Evolutionary conservation across 2,888 invertebrate species (phyloP), one percentile per base, ranked within the genome.

Genomic region (Ophion ventricosus): DNA sequence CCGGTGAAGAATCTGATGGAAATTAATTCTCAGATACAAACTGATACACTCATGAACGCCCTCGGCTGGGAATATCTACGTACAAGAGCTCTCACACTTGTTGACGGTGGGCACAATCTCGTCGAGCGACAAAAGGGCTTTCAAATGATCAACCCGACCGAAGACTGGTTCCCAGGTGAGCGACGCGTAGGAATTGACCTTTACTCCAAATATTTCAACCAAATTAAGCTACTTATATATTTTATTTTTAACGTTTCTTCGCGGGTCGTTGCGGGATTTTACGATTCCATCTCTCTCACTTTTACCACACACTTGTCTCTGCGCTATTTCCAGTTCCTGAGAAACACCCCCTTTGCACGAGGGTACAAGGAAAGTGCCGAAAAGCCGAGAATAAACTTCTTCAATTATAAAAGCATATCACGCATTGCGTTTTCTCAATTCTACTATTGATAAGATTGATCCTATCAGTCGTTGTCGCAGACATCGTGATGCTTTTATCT

Each of bases 51-150:
- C 57, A 95, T 98, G 84, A 96, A 96, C 10, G 97, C 97, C 5
- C 94, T 99, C 82, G 97, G 98, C 43, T 96, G 97, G 95, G 97
- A 97, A 93, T 98, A 96, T 93, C 94, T 98, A 84, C 95, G 97
- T 73, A 97, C 97, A 0, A 94, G 95, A 25, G 95, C 97, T 0
- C 93, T 96, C 43, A 94, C 94, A 29, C 90, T 97, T 17, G 95
- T 95, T 83, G 97, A 97, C 91, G 97, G 96, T 29, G 97, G 97
- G 0, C 95, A 95, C 88, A 94, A 95, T 80, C 95, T 95, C 87
- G 96, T 97, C 87, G 95, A 96, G 91, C 95, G 96, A 90, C 97
- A 98, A 92, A 95, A 96, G 88, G 98, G 98, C 67, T 98, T 98
- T 93, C 97, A 98, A 91, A 95, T 96, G 92, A 94, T 98, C 73